phyloP scores from a whole-genome alignment of 2,113 vertebrate genomes.

The Chaetodon trifascialis region DNA sequence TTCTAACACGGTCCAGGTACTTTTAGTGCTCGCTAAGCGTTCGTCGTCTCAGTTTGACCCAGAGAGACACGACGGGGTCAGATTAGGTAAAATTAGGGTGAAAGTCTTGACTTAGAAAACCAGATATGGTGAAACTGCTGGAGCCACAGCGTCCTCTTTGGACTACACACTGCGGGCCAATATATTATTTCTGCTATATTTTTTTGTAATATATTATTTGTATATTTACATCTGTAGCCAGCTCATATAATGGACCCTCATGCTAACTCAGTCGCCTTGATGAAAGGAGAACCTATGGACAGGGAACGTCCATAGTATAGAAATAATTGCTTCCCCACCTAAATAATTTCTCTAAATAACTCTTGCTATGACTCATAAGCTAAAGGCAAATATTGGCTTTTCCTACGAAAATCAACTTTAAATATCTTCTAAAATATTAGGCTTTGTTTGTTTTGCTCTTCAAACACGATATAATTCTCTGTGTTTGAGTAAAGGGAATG shows the following conservation, averaged over 20 bases:
- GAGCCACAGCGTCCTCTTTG: constrained; percentile 16
- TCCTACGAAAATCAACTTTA: constrained; percentile 61
- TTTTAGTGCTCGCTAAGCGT: not conserved
- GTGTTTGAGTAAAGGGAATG: constrained; percentile 66
- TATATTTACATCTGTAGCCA: constrained; percentile 65
- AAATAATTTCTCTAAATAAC: constrained; percentile 51
- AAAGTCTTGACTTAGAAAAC: constrained; percentile 6
- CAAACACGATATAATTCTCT: constrained; percentile 32
- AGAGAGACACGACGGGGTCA: constrained; percentile 1
- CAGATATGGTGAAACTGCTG: not conserved
- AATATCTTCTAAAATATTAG: constrained; percentile 58
- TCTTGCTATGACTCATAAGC: constrained; percentile 34
- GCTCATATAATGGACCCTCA: constrained; percentile 31
- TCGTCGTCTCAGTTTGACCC: not conserved
- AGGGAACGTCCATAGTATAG: not conserved
- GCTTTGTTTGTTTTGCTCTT: constrained; percentile 13
- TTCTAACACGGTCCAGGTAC: constrained; percentile 1
- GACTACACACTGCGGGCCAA: constrained; percentile 25
- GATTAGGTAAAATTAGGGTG: constrained; percentile 13
- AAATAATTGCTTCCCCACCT: constrained; percentile 24
- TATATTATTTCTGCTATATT: constrained; percentile 60
- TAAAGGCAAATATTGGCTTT: constrained; percentile 80
- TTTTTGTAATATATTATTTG: constrained; percentile 64
- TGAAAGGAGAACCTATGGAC: constrained; percentile 2
- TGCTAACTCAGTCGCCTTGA: constrained; percentile 12